These are phyloP conservation scores for Melierax canorus DNA, from an alignment of 2,113 vertebrate species.

Conservation along the genomic window DNA sequence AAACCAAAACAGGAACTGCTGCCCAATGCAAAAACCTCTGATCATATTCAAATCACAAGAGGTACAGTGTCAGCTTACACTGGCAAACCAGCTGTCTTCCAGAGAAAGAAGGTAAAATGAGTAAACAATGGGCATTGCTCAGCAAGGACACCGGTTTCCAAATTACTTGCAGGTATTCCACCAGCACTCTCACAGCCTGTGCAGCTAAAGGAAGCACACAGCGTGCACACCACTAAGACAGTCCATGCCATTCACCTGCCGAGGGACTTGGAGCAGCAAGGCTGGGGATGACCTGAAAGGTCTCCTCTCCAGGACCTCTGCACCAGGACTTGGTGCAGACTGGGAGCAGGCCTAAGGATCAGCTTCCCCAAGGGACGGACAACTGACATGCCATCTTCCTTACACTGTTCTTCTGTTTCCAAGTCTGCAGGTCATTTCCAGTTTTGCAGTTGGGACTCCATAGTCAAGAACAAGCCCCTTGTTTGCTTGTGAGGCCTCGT, in stretches of 20 bases:
- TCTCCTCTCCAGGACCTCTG: too few species aligned
- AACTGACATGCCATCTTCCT: background rate
- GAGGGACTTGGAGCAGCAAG: accelerated
- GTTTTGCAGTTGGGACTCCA: background rate
- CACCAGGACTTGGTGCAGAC: background rate
- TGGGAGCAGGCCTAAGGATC: background rate
- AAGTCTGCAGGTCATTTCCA: too few species aligned
- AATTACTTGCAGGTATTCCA: too few species aligned
- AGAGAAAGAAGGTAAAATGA: background rate
- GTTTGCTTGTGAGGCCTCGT: background rate
- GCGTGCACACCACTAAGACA: accelerated
- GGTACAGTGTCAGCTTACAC: background rate
- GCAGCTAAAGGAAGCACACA: background rate
- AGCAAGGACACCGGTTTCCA: background rate
- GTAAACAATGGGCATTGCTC: background rate
- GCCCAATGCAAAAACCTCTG: background rate
- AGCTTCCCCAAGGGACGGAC: background rate
- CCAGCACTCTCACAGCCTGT: too few species aligned
- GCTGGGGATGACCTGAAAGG: too few species aligned
- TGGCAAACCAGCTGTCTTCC: background rate
- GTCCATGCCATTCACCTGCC: accelerated
- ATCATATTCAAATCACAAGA: background rate
- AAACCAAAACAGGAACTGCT: background rate
- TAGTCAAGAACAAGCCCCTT: background rate
- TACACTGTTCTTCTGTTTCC: accelerated